Base-by-base conservation (phyloP, 2,888 invertebrate genomes). In the Pristionchus fissidentatus region DNA sequence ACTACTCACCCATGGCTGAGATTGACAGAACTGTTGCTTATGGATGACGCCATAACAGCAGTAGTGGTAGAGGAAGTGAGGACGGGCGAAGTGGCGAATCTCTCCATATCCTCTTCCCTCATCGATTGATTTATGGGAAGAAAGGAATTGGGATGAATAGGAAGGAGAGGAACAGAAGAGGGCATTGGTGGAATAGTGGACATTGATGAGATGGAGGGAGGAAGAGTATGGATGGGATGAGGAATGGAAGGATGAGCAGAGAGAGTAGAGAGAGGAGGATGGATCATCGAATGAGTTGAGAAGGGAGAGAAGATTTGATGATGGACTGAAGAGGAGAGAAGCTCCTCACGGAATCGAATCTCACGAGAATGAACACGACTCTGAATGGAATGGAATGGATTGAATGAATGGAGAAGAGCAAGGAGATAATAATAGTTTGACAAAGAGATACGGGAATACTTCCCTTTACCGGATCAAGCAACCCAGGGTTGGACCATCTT, bases 311-410 rank as follows among this genome's bases (percentile, higher is more conserved):
- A 49, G 29, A 77, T 7, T 77, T 49, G 75, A 32, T 46, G 46
- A 49, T 49, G 75, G 5, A 77, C 49, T 49, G 29, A 49, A 22
- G 46, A 49, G 19, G 49, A 19, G 29, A 77, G 26, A 26, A 77
- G 4, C 32, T 77, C 46, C 32, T 49, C 75, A n/a, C 75, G 75
- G 49, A 77, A 77, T 10, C 70, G 70, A 70, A 77, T 49, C 46
- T 77, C 75, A 49, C 75, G 75, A 32, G 75, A 77, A 49, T 77
- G 75, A 22, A 77, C 22, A 49, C 75, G 75, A 77, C 75, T 77
- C 75, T 77, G 49, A n/a, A n/a, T n/a, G n/a, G n/a, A n/a, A n/a
- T n/a, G n/a, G n/a, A n/a, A n/a, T n/a, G n/a, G n/a, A n/a, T n/a
- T n/a, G n/a, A n/a, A n/a, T n/a, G n/a, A n/a, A n/a, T n/a, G n/a